Percentiles rank a stretch among this genome's conserved stretches.
phyloP scores from a whole-genome alignment of 2,113 vertebrate genomes.

The Sminthopsis crassicaudata region DNA sequence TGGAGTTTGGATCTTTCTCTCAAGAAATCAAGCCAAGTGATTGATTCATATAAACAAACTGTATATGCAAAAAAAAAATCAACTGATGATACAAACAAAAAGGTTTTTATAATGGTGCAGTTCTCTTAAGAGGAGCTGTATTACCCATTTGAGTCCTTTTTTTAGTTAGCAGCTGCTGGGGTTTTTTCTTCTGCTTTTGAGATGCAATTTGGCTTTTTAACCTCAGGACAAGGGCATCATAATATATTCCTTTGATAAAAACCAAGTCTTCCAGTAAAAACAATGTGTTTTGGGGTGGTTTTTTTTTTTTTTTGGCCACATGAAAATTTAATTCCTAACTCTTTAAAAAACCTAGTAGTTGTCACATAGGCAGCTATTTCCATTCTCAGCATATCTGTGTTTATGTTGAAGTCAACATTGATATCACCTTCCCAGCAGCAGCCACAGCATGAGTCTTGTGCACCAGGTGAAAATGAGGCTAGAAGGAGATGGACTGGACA shows the following conservation, averaged over 20 bases:
- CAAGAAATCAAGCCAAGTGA: too few relatives aligned
- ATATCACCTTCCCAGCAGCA: constrained; percentile 44
- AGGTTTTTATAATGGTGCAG: constrained; percentile 51
- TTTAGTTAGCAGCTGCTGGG: constrained; percentile 44
- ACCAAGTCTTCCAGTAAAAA: constrained; percentile 67
- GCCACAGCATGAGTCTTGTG: constrained; percentile 46
- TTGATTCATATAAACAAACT: too few relatives aligned
- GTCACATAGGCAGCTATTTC: constrained; percentile 56
- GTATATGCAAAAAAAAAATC: constrained; percentile 30
- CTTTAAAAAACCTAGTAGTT: constrained; percentile 28
- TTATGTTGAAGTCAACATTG: constrained; percentile 58
- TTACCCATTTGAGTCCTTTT: background rate
- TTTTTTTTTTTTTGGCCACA: constrained; percentile 34
- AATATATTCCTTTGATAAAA: constrained; percentile 69
- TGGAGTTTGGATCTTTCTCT: too few relatives aligned
- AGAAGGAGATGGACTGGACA: background rate
- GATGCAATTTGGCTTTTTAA: constrained; percentile 56
- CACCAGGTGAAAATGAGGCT: constrained; percentile 48
- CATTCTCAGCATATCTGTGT: constrained; percentile 57
- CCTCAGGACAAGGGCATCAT: constrained; percentile 24
- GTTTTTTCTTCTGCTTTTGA: constrained; percentile 18
- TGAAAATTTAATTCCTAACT: constrained; percentile 55
- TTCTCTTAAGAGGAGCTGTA: too few relatives aligned
- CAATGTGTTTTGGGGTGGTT: background rate
- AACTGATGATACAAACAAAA: constrained; percentile 45